Evolutionary conservation across 2,113 vertebrate species (phyloP).

Genomic region (Xyliphius kryptos): DNA sequence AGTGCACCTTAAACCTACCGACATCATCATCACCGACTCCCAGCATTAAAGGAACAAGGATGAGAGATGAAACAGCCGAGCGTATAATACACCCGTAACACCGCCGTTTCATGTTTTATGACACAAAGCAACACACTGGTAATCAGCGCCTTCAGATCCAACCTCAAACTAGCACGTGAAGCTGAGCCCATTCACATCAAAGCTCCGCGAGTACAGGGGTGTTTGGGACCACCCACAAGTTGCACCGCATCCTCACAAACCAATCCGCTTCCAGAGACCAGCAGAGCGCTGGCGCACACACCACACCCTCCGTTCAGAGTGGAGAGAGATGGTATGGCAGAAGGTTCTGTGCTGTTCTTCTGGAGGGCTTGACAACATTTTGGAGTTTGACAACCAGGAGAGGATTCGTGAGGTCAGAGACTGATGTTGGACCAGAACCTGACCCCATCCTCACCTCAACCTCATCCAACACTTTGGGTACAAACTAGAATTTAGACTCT

Average conservation of each 20-base stretch:
- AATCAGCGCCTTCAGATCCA: constrained; percentile 28
- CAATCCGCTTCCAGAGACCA: constrained; percentile 53
- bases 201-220: constrained; percentile 37
- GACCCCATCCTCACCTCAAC: too few relatives aligned
- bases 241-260: constrained; percentile 35
- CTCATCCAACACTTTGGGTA: too few relatives aligned
- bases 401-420: too few relatives aligned
- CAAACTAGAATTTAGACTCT: too few relatives aligned
- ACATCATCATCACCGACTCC: not conserved
- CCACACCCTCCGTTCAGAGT: constrained; percentile 19
- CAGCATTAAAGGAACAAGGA: not conserved
- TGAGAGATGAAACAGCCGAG: not conserved
- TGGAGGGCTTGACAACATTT: too few relatives aligned
- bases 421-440: too few relatives aligned
- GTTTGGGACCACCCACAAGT: constrained; percentile 53
- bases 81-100: not conserved
- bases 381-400: too few relatives aligned
- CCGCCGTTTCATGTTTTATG: constrained; percentile 20
- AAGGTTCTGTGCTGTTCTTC: too few relatives aligned
- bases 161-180: constrained; percentile 17
- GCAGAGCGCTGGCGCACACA: constrained; percentile 56
- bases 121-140: constrained; percentile 23
- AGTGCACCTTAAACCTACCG: not conserved
- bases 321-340: too few relatives aligned
- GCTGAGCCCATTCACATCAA: constrained; percentile 45